Conservation (phyloP, 1,140 invertebrate genomes). For the Brachystomella parvula region DNA sequence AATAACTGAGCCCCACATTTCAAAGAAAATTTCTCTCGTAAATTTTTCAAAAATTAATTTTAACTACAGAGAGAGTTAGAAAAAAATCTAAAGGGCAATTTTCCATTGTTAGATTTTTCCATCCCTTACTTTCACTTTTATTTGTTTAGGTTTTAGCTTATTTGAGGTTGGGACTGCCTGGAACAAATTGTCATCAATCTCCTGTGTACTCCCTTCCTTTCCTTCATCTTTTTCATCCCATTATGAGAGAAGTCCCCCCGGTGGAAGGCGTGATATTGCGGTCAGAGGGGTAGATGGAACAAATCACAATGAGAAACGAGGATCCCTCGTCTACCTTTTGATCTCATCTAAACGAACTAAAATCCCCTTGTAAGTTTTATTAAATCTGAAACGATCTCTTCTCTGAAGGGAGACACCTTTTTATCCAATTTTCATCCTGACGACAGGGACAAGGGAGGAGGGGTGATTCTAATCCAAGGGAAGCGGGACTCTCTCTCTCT, state of each 20-base stretch:
- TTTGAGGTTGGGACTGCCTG: background rate
- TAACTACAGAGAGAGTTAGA: background rate
- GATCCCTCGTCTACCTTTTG: constrained; percentile 4
- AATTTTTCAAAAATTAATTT: background rate
- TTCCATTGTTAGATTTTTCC: too few relatives aligned
- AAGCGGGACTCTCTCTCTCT: background rate
- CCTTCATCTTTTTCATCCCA: background rate
- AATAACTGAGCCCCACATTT: too few relatives aligned
- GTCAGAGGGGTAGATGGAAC: background rate
- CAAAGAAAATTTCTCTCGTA: background rate
- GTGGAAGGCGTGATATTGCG: background rate
- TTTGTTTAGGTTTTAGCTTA: constrained; percentile 2
- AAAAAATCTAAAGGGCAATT: background rate
- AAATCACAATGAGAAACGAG: background rate
- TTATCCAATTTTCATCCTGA: background rate
- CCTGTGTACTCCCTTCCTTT: background rate
- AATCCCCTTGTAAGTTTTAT: constrained; percentile 11
- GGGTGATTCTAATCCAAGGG: constrained; percentile 4
- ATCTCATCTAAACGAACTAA: background rate
- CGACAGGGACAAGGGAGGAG: too few relatives aligned
- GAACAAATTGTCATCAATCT: background rate
- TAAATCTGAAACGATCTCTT: constrained; percentile 5
- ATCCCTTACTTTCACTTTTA: background rate
- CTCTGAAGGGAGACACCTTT: background rate
- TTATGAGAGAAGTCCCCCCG: too few relatives aligned